Evolutionary conservation across 2,113 vertebrate species (phyloP).

Genomic region (Nycticryphes semicollaris): DNA sequence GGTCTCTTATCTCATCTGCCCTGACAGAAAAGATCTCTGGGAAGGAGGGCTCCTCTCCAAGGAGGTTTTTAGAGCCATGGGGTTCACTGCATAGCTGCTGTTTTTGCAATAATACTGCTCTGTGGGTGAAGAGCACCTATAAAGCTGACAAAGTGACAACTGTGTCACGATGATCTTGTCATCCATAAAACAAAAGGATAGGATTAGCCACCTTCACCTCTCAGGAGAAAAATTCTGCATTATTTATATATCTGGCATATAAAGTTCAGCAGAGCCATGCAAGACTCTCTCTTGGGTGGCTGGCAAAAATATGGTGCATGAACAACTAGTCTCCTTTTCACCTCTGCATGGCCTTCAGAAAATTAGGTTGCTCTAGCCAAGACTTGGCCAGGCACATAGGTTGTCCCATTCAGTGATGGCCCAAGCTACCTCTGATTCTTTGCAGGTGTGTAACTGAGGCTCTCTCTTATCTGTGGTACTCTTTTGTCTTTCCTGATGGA

Average conservation of each 20-base stretch:
- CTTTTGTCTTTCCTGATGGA: background rate
- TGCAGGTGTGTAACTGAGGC: background rate
- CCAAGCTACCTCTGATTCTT: background rate
- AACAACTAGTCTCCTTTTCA: background rate
- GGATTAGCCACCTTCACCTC: background rate
- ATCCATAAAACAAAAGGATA: background rate
- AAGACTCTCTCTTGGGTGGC: background rate
- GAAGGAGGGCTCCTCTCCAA: background rate
- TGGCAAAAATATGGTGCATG: background rate
- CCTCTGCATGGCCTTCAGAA: background rate
- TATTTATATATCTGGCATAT: background rate
- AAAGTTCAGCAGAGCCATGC: background rate
- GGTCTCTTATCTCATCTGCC: background rate
- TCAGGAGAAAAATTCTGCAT: background rate
- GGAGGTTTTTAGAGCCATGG: background rate
- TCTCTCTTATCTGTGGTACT: background rate
- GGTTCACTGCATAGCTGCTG: background rate
- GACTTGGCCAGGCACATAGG: background rate
- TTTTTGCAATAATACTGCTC: background rate
- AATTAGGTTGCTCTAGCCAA: background rate
- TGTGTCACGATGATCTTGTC: background rate
- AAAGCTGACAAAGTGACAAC: background rate
- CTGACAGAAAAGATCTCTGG: background rate
- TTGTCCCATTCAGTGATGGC: background rate
- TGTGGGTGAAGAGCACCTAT: background rate